phyloP scores from a whole-genome alignment of 1,140 invertebrate genomes.

The Heliconius himera region DNA sequence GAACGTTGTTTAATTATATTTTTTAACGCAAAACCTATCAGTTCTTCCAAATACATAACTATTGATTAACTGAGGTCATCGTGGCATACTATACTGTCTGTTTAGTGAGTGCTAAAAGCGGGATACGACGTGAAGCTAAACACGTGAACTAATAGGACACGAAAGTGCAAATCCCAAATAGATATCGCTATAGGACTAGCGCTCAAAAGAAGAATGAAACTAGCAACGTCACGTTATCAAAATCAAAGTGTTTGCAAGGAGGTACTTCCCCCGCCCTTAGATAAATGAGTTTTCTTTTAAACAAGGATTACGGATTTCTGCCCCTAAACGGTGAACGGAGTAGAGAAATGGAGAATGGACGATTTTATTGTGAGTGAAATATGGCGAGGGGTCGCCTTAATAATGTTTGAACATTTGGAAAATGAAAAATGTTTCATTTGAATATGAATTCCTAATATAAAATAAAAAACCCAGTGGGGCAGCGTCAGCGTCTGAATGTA shows the following conservation, averaged over 20 bases:
- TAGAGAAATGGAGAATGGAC: slow-evolving; percentile 25
- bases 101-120: no score
- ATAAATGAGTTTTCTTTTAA: slow-evolving; percentile 64
- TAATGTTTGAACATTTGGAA: slow-evolving; percentile 7
- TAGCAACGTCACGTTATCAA: slow-evolving; percentile 16
- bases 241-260: slow-evolving; percentile 8
- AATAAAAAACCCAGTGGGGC: no score
- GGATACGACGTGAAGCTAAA: no score
- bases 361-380: slow-evolving; percentile 28
- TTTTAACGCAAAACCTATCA: no score
- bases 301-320: slow-evolving; percentile 49
- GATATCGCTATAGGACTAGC: background rate
- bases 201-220: background rate
- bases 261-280: slow-evolving; percentile 12
- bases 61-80: no score
- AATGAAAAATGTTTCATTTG: slow-evolving; percentile 34
- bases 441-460: background rate
- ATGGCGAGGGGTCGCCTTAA: slow-evolving; percentile 27
- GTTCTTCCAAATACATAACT: no score
- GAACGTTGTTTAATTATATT: no score
- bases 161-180: background rate
- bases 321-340: slow-evolving; percentile 18
- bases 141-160: no score
- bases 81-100: no score
- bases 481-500: no score